These are phyloP conservation scores for Rhingia campestris DNA, from an alignment of 2,888 invertebrate species.

Conservation along the genomic window DNA sequence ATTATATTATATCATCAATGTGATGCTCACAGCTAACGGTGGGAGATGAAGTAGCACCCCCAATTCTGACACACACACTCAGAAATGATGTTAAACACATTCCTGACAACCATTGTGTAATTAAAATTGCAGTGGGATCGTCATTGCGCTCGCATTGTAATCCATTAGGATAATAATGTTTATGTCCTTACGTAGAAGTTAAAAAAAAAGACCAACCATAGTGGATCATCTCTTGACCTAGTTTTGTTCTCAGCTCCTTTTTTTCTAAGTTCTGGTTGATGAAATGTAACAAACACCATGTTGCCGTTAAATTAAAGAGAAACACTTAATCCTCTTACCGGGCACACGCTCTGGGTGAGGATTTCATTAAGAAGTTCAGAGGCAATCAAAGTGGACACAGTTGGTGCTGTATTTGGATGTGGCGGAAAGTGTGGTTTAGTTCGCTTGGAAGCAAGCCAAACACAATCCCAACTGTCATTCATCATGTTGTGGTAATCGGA, in stretches of 20 bases:
- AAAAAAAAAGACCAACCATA: neutral
- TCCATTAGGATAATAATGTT: conserved; percentile 13
- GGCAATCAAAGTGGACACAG: conserved; percentile 13
- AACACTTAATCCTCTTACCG: conserved; percentile 34
- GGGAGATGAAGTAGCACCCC: neutral
- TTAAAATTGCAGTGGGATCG: conserved; percentile 21
- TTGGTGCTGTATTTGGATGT: neutral
- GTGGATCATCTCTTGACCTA: neutral
- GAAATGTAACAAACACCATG: conserved; percentile 19
- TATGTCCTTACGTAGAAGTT: conserved; percentile 10
- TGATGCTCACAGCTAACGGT: neutral
- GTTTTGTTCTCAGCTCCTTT: neutral
- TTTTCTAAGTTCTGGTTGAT: neutral
- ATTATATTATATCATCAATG: conserved; percentile 58
- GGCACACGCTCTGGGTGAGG: conserved; percentile 10
- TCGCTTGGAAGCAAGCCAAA: neutral
- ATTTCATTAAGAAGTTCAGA: conserved; percentile 42
- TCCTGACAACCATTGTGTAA: conserved; percentile 6
- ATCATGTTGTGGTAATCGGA: conserved; percentile 52
- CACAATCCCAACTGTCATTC: conserved; percentile 35
- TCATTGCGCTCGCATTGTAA: conserved; percentile 4
- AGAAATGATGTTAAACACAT: neutral
- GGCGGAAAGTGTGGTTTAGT: neutral
- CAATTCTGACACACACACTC: neutral
- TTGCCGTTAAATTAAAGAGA: conserved; percentile 24